Evolutionary conservation across 2,797 vertebrate genomes (phyloP).

Genomic region (Karalla daura): DNA sequence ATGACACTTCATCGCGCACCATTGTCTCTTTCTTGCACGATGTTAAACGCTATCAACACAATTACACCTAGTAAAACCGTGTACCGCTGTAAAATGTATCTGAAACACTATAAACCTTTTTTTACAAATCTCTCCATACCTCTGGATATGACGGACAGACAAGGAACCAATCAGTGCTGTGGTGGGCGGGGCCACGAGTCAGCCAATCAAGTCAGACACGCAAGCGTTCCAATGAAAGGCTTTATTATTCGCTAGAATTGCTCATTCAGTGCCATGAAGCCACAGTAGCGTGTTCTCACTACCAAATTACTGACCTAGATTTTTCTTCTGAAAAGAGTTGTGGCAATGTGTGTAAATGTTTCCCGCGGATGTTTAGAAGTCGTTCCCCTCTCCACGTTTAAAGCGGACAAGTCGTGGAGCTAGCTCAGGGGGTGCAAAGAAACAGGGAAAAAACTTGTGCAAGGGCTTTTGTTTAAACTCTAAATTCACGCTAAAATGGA

Average conservation of each 20-base stretch:
- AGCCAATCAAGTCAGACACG: slow-evolving; percentile 60
- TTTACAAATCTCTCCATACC: not conserved
- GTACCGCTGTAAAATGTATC: not conserved
- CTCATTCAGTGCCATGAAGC: not conserved
- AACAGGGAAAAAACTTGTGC: slow-evolving; percentile 22
- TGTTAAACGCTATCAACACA: not conserved
- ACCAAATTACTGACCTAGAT: slow-evolving; percentile 29
- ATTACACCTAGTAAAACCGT: fast-evolving
- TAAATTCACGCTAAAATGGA: slow-evolving; percentile 75
- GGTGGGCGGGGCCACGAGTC: slow-evolving; percentile 40
- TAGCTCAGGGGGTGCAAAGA: slow-evolving; percentile 29
- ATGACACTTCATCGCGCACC: not conserved
- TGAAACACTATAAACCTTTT: not conserved
- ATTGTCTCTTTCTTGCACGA: not conserved
- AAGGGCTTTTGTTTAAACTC: slow-evolving; percentile 20
- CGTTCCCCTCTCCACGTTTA: not conserved
- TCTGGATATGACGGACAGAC: slow-evolving; percentile 16
- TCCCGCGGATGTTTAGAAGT: not conserved
- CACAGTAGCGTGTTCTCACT: not conserved
- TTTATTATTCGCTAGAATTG: not conserved
- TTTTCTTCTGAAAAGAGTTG: too few species aligned
- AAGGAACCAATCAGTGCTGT: slow-evolving; percentile 35
- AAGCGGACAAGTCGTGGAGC: slow-evolving; percentile 27
- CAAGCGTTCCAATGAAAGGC: slow-evolving; percentile 5
- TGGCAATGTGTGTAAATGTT: slow-evolving; percentile 39